Percentiles rank a stretch among this genome's conserved stretches.
phyloP scores from a whole-genome alignment of 2,888 invertebrate species.

The Drosophila diplacantha region DNA sequence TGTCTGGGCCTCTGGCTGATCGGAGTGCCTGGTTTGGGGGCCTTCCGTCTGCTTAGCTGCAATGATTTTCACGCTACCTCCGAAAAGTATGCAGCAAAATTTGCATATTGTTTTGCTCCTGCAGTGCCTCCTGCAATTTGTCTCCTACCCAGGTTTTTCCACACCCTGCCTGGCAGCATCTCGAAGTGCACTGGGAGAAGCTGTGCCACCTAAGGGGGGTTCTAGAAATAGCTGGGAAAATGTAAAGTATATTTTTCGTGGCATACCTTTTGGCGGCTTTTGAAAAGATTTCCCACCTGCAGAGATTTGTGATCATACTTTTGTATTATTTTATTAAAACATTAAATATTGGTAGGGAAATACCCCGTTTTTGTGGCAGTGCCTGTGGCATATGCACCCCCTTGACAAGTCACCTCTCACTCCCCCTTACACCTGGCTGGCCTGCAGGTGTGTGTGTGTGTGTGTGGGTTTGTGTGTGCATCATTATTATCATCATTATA shows the following conservation, averaged over 20 bases:
- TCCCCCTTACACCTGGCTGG: conserved; percentile 49
- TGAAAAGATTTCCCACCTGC: not conserved
- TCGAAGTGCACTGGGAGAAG: not conserved
- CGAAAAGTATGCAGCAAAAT: conserved; percentile 71
- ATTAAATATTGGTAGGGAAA: no score
- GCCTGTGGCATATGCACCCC: conserved; percentile 46
- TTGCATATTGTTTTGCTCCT: conserved; percentile 66
- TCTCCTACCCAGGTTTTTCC: conserved; percentile 8
- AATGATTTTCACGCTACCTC: conserved; percentile 71
- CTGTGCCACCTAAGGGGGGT: no score
- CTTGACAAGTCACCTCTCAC: conserved; percentile 48
- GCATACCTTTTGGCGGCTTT: not conserved
- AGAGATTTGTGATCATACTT: not conserved
- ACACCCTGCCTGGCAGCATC: conserved; percentile 11
- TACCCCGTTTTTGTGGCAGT: not conserved
- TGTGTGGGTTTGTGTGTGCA: conserved; percentile 40
- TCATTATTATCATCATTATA: conserved; percentile 69
- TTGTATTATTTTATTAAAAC: no score
- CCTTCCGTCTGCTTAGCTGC: conserved; percentile 60
- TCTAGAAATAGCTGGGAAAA: not conserved
- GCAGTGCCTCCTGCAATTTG: conserved; percentile 36
- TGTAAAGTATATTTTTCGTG: not conserved
- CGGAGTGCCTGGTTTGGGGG: conserved; percentile 1
- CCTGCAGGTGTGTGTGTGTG: no score
- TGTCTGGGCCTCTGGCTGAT: conserved; percentile 18